These are phyloP conservation scores for Drosophila maculinotata DNA, from an alignment of 2,888 invertebrate species.

Conservation along the genomic window DNA sequence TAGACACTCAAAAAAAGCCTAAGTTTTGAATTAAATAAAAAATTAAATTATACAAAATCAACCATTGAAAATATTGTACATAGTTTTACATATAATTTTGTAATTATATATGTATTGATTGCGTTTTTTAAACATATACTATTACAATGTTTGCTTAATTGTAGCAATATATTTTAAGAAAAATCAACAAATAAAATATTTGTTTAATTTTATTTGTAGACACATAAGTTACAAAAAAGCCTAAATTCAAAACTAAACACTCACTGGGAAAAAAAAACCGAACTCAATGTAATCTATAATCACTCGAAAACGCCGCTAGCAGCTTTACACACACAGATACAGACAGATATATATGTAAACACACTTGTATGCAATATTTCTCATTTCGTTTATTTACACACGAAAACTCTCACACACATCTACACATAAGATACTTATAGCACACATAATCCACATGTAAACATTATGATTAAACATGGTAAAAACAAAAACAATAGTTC, in stretches of 20 bases:
- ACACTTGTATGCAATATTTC: conserved; percentile 64
- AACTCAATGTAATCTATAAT: conserved; percentile 28
- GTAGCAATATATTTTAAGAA: conserved; percentile 49
- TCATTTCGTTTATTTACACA: conserved; percentile 60
- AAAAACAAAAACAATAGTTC: conserved; percentile 21
- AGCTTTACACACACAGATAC: conserved; percentile 29
- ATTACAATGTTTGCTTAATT: conserved; percentile 73
- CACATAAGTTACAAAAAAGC: conserved; percentile 19
- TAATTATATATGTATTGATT: conserved; percentile 71
- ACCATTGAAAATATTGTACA: conserved; percentile 58
- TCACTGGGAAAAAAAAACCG: conserved; percentile 12
- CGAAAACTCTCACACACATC: conserved; percentile 30
- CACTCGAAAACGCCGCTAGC: conserved; percentile 21
- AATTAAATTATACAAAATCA: conserved; percentile 10
- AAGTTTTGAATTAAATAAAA: conserved; percentile 11
- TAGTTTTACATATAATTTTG: conserved; percentile 75
- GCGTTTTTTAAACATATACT: conserved; percentile 58
- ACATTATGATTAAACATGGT: conserved; percentile 58
- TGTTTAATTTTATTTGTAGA: conserved; percentile 45
- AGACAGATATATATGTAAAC: conserved; percentile 20
- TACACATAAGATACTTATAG: conserved; percentile 39
- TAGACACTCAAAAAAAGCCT: conserved; percentile 28
- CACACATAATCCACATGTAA: conserved; percentile 52
- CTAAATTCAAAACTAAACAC: conserved; percentile 15
- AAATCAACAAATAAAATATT: conserved; percentile 22